Evolutionary conservation across 2,888 invertebrate species (phyloP), one percentile per base, ranked within the genome.

Genomic region (Cosmopolites sordidus): DNA sequence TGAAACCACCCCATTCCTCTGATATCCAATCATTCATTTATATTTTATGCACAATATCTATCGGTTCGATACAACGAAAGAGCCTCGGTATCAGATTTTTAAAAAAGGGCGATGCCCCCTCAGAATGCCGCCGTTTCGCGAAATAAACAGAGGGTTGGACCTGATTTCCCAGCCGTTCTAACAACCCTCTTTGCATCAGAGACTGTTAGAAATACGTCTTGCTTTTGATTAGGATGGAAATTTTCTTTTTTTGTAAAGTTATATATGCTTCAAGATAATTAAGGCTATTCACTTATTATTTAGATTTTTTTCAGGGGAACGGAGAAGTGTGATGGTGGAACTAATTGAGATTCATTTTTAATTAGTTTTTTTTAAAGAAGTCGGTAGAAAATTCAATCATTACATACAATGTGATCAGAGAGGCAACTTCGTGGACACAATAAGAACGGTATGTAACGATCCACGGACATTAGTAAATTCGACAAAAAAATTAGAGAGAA

Each of bases 121-220:
- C 39, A 43, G 48, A 42, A 42, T 49, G 29, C 42, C 42, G 42
- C 30, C 43, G 43, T 43, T 50, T 50, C 43, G 38, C 43, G 49
- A 37, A 50, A 50, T 50, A 43, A 50, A 50, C 38, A 16, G 33
- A 29, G 43, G 49, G 49, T 38, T 43, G 43, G 43, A 11, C 5
- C 22, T 12, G 33, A 50, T 39, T 38, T 43, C 8, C 22, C 16
- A n/a, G 9, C 43, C 49, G 27, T 18, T 33, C n/a, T 33, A 22
- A 22, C 22, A 8, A 22, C 22, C 22, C 22, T 8, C n/a, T n/a
- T n/a, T n/a, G n/a, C n/a, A n/a, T n/a, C n/a, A n/a, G n/a, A n/a
- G n/a, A n/a, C n/a, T n/a, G n/a, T n/a, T n/a, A n/a, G n/a, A n/a
- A n/a, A n/a, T n/a, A n/a, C n/a, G n/a, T n/a, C n/a, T n/a, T n/a